Percentiles rank a stretch among this genome's conserved stretches.
phyloP scores from a whole-genome alignment of 2,113 vertebrate species.

The Amia ocellicauda region DNA sequence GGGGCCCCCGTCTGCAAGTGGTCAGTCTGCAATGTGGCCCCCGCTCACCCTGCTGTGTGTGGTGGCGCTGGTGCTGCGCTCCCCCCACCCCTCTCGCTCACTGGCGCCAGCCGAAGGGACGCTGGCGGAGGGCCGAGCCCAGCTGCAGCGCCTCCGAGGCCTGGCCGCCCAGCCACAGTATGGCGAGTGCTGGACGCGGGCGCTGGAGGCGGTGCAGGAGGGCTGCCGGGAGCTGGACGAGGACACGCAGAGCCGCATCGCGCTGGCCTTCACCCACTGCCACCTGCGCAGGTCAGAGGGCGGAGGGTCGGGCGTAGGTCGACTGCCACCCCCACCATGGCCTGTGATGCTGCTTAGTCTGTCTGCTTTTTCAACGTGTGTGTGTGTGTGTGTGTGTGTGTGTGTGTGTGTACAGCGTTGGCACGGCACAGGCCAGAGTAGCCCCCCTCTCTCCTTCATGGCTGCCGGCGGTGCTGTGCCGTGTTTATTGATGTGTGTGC shows the following conservation, averaged over 20 bases:
- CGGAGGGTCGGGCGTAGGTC: neutral
- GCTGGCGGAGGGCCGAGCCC: constrained; percentile 29
- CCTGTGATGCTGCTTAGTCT: neutral
- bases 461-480: neutral
- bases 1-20: no score
- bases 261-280: constrained; percentile 62
- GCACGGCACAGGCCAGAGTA: no score
- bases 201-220: constrained; percentile 48
- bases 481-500: neutral
- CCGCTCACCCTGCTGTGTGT: neutral
- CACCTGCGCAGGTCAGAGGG: constrained; percentile 69
- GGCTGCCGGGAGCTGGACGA: constrained; percentile 57
- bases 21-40: neutral
- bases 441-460: no score
- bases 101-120: neutral
- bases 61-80: neutral
- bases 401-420: no score
- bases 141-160: constrained; percentile 43
- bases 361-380: neutral
- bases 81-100: neutral
- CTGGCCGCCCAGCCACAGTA: constrained; percentile 46
- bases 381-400: neutral
- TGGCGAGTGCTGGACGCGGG: constrained; percentile 61
- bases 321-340: neutral
- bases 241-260: constrained; percentile 58